phyloP scores from a whole-genome alignment of 2,797 vertebrate genomes.

The Gymnothorax javanicus region DNA sequence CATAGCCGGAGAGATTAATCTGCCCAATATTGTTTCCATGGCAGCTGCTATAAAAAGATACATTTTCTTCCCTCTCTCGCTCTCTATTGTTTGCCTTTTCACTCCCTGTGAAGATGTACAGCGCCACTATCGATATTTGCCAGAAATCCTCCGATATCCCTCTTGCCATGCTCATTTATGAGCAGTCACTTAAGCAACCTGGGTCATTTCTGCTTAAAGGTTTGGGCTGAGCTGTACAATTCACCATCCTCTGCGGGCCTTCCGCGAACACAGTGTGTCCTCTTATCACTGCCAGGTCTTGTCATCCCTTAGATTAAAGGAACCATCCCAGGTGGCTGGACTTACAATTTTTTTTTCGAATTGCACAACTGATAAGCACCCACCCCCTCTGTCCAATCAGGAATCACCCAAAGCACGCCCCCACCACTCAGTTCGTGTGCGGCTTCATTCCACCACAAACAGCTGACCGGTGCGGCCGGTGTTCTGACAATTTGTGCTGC shows the following conservation, averaged over 20 bases:
- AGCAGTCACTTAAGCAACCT: conserved; percentile 53
- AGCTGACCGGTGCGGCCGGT: no score
- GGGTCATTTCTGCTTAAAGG: neutral
- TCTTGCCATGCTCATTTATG: conserved; percentile 61
- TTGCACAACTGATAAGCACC: no score
- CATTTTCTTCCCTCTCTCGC: conserved; percentile 35
- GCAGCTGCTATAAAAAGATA: conserved; percentile 53
- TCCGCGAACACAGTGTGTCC: neutral
- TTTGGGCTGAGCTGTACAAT: neutral
- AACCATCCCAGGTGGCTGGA: no score
- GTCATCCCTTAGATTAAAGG: neutral
- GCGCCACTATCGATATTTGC: conserved; percentile 57
- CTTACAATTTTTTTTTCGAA: no score
- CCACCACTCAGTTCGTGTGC: no score
- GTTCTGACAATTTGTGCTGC: no score
- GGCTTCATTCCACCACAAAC: no score
- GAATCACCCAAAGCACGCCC: no score
- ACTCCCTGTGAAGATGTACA: conserved; percentile 21
- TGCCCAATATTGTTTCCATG: conserved; percentile 52
- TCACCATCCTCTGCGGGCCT: neutral
- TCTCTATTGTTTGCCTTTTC: conserved; percentile 47
- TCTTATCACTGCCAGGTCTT: neutral
- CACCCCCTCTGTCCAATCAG: no score
- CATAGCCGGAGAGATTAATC: conserved; percentile 43
- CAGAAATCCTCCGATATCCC: conserved; percentile 66